Evolutionary conservation across 2,797 vertebrate species (phyloP).

Genomic region (Lophotriccus pileatus): DNA sequence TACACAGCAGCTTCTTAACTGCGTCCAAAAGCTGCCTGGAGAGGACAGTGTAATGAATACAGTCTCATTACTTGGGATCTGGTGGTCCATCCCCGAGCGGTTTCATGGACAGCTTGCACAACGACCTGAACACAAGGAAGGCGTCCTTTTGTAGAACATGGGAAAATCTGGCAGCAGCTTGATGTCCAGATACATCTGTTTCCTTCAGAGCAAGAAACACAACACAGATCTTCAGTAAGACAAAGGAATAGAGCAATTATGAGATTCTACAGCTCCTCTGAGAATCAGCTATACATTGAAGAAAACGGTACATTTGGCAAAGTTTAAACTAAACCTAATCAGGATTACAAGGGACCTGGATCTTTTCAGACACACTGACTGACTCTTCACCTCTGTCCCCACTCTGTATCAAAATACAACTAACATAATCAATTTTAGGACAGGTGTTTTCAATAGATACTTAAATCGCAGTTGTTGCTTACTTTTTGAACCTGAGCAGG

Average conservation of each 20-base stretch:
- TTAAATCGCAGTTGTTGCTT: background rate
- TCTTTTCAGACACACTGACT: background rate
- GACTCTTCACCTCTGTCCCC: background rate
- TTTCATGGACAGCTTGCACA: slow-evolving; percentile 99
- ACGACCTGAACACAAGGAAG: slow-evolving; percentile 93
- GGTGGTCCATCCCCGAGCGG: slow-evolving; percentile 94
- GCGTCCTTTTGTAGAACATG: slow-evolving; percentile 97
- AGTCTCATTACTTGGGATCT: slow-evolving; percentile 88
- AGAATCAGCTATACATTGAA: background rate
- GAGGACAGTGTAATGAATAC: background rate
- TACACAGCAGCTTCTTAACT: background rate
- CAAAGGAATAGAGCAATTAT: background rate
- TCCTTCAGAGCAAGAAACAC: slow-evolving; percentile 77
- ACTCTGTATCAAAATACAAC: background rate
- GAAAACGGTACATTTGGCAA: background rate
- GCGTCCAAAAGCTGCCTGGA: background rate
- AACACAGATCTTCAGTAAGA: background rate
- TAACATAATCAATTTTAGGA: background rate
- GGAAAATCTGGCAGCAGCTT: slow-evolving; percentile 85
- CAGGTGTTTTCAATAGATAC: background rate
- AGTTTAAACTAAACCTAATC: background rate
- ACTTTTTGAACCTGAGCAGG: background rate
- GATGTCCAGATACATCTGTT: slow-evolving; percentile 83
- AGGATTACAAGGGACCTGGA: background rate
- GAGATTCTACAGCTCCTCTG: background rate